Conservation (phyloP, 2,113 vertebrate genomes). For the Gymnogyps californianus region DNA sequence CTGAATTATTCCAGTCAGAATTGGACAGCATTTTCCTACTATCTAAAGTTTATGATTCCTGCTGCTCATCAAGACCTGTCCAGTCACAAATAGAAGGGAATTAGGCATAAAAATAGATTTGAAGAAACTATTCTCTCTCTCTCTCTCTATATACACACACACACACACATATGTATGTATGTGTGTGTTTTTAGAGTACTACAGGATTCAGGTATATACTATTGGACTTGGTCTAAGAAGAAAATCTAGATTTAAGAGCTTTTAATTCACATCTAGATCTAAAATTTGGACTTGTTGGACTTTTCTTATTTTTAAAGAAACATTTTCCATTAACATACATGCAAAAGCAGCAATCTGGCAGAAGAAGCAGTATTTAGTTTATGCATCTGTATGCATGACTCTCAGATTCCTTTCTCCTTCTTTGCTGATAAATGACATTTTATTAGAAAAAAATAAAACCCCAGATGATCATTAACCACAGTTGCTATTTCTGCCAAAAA, state of each 20-base stretch:
- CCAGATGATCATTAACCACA: not conserved
- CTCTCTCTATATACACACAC: not conserved
- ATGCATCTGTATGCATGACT: not conserved
- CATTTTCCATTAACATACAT: not conserved
- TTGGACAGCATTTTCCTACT: not conserved
- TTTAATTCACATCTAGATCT: not conserved
- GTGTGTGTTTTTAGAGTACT: not conserved
- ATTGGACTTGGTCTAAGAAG: not conserved
- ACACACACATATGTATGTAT: fast-evolving
- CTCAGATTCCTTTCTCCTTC: not conserved
- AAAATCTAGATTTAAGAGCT: not conserved
- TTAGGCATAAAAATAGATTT: not conserved
- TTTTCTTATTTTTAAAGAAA: not conserved
- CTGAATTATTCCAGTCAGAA: not conserved
- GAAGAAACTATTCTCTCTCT: not conserved
- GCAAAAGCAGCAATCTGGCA: not conserved
- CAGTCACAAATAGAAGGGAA: not conserved
- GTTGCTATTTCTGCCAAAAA: constrained; percentile 6
- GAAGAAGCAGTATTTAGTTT: not conserved
- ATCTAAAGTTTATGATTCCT: not conserved
- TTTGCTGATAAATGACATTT: constrained; percentile 24
- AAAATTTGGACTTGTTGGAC: not conserved
- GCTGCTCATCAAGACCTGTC: not conserved
- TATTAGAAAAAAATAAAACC: not conserved
- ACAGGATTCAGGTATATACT: not conserved